Conservation (phyloP, 1,140 invertebrate species). For the Anastrepha ludens region DNA sequence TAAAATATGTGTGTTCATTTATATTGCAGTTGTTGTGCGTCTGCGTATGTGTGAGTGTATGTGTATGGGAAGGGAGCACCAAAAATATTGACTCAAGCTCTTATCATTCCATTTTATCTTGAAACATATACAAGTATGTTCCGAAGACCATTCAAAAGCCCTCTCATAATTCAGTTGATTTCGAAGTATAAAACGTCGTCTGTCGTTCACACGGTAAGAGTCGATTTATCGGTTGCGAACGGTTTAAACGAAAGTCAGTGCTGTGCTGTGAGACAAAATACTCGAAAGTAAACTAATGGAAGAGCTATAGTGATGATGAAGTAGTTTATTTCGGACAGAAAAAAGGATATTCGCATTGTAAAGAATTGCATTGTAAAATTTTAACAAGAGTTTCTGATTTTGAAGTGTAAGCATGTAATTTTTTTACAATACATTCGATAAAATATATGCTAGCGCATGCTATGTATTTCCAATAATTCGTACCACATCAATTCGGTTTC, state of each 20-base stretch:
- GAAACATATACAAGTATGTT: background rate
- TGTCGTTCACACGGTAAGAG: background rate
- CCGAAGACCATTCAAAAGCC: background rate
- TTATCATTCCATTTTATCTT: constrained; percentile 32
- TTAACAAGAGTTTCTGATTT: background rate
- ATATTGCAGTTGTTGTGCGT: background rate
- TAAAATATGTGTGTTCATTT: background rate
- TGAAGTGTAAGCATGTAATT: background rate
- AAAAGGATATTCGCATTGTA: background rate
- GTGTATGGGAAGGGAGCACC: background rate
- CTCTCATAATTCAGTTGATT: constrained; percentile 7
- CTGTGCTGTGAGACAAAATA: background rate
- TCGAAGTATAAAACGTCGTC: background rate
- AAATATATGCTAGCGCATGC: no score
- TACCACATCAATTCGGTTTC: no score
- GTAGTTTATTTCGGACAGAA: background rate
- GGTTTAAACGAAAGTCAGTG: background rate
- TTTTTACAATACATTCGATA: background rate
- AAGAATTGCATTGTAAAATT: background rate
- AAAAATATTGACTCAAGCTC: constrained; percentile 19
- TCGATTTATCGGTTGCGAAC: background rate
- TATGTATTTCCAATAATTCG: no score
- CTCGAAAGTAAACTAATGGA: background rate
- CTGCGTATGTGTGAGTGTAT: background rate
- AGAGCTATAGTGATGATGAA: no score